phyloP scores from a whole-genome alignment of 2,113 vertebrate genomes.

The Haemorhous mexicanus region DNA sequence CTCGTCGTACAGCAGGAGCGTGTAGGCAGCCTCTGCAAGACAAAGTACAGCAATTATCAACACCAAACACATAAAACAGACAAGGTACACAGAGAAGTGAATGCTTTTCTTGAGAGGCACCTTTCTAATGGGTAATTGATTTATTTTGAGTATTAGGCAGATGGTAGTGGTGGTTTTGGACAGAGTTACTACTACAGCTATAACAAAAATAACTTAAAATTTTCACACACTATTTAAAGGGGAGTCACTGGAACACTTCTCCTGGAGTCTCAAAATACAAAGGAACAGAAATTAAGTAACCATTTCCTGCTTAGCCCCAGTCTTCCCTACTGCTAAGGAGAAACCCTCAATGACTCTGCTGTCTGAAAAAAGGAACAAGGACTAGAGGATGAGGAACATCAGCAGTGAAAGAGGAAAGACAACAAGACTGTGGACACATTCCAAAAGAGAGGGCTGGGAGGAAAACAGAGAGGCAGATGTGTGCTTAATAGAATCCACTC shows the following conservation, averaged over 20 bases:
- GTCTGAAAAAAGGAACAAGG: neutral
- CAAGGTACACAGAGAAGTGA: neutral
- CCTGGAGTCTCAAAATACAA: neutral
- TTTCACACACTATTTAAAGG: neutral
- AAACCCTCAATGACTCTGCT: neutral
- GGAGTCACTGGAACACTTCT: neutral
- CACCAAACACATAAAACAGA: neutral
- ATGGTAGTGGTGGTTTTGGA: neutral
- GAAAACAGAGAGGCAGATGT: neutral
- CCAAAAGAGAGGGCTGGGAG: neutral
- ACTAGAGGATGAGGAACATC: neutral
- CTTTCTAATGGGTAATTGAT: neutral
- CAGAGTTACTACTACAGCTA: neutral
- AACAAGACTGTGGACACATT: neutral
- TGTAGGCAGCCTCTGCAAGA: slow-evolving; percentile 91
- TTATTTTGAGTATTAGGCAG: neutral
- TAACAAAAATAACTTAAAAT: neutral
- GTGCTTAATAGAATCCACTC: neutral
- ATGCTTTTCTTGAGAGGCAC: neutral
- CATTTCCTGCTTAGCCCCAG: neutral
- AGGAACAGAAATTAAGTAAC: neutral
- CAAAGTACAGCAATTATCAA: neutral
- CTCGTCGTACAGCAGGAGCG: slow-evolving; percentile 93
- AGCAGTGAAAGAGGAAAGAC: neutral
- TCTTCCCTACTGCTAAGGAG: neutral